phyloP scores from a whole-genome alignment of 2,797 vertebrate species.

The Xenops minutus region DNA sequence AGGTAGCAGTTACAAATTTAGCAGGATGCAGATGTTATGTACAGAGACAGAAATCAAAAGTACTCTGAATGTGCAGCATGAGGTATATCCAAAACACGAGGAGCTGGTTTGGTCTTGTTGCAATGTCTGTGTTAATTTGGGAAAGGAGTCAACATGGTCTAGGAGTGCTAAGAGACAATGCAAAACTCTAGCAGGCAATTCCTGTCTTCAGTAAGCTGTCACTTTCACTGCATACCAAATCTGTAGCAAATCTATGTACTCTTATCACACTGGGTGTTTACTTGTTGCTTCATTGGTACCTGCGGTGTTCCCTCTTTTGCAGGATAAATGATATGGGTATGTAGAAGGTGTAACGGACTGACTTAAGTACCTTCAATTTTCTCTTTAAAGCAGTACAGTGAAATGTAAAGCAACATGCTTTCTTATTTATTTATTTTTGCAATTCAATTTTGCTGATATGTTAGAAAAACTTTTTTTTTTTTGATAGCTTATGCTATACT shows the following conservation, averaged over 20 bases:
- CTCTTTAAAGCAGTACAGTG: neutral
- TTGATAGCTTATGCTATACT: neutral
- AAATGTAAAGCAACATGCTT: neutral
- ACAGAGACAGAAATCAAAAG: neutral
- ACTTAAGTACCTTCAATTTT: neutral
- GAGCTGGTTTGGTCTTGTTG: neutral
- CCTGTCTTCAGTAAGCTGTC: neutral
- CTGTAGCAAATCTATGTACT: neutral
- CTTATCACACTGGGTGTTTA: neutral
- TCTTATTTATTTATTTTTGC: neutral
- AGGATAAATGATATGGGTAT: neutral
- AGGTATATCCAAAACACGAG: fast-evolving
- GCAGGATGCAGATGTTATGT: neutral
- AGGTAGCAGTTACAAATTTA: fast-evolving
- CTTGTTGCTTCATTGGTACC: neutral
- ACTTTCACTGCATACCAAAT: neutral
- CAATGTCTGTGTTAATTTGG: neutral
- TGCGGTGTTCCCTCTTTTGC: neutral
- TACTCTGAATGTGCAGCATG: neutral
- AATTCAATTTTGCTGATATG: neutral
- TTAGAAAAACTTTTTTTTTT: neutral
- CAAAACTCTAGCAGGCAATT: neutral
- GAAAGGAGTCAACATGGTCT: neutral
- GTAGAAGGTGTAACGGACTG: neutral
- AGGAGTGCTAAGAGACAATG: neutral